Evolutionary conservation across 2,888 invertebrate species (phyloP), one percentile per base, ranked within the genome.

Genomic region (Netelia melanura): DNA sequence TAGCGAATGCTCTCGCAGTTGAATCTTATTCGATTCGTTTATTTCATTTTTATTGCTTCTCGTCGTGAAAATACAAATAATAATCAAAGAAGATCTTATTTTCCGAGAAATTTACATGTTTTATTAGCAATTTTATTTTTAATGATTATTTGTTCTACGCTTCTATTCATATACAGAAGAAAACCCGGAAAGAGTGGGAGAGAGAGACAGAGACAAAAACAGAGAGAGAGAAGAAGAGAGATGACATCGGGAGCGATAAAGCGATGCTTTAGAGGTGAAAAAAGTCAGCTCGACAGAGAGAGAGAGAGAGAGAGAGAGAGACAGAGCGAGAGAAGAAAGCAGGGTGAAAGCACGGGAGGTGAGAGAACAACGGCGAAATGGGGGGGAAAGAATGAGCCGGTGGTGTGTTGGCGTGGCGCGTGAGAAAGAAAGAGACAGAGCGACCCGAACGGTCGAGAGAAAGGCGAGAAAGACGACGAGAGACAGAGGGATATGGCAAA

Each of bases 401-500:
- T 14, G 17, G 43, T 67, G 56, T 23, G 23, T 56, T 17, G 1
- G 54, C 54, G 23, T 23, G 17, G 44, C 30, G 30, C 68, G 14
- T 3, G 10, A 61, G 58, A 25, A 17, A 84, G 80, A 88, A 64
- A 65, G 68, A 67, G 48, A 58, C 38, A 3, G 11, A 67, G 65
- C 23, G 71, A 58, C 11, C 17, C 17, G 58, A 65, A 54, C 30
- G 64, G 52, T 21, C 17, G 38, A 64, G 62, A 62, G 14, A 61
- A 38, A 71, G 21, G 64, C 64, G 62, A 62, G 71, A 68, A 62
- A 56, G 62, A 44, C 30, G 62, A n/a, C n/a, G 64, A 65, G 70
- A 83, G 25, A 70, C 64, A 80, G 70, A 71, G 65, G 76, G 64
- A 64, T 70, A 70, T 62, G 23, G 64, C 54, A 48, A 71, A 54